Percentiles rank a stretch among this genome's conserved stretches.
These are phyloP conservation scores for Gasteruption jaculator DNA, from an alignment of 2,888 invertebrate genomes.

Conservation along the genomic window DNA sequence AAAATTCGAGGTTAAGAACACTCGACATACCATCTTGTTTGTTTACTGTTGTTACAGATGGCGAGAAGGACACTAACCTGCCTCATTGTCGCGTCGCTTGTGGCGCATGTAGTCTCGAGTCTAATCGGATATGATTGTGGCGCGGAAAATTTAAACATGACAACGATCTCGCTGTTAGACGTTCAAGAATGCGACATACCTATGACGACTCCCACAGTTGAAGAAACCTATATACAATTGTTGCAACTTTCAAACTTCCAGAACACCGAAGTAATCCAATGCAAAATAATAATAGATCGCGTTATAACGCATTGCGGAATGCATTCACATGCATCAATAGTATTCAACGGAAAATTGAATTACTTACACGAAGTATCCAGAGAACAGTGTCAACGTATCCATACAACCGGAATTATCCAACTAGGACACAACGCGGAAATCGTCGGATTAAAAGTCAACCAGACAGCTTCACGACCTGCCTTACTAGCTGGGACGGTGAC, in stretches of 20 bases:
- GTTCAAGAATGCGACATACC: conserved; percentile 1
- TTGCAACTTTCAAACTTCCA: conserved; percentile 7
- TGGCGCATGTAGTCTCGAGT: too few relatives aligned
- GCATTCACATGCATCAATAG: too few relatives aligned
- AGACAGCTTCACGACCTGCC: conserved; percentile 6
- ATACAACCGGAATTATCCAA: neutral
- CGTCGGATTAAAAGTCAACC: conserved; percentile 5
- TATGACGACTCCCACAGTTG: neutral
- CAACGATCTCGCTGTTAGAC: conserved; percentile 8
- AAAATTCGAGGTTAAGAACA: too few relatives aligned
- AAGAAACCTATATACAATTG: conserved; percentile 1
- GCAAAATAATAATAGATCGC: conserved; percentile 7
- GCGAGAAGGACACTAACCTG: too few relatives aligned
- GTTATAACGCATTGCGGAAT: conserved; percentile 3
- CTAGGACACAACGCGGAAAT: neutral
- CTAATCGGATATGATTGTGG: conserved; percentile 13
- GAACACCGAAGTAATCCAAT: conserved; percentile 7
- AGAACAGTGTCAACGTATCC: neutral
- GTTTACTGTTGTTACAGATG: too few relatives aligned
- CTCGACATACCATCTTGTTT: too few relatives aligned
- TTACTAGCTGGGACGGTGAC: too few relatives aligned
- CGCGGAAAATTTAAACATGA: conserved; percentile 3
- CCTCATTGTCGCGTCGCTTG: too few relatives aligned
- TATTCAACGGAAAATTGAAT: neutral
- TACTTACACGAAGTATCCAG: neutral